These are phyloP conservation scores for Pseudococcus viburni DNA, from an alignment of 2,888 invertebrate species.

Conservation along the genomic window DNA sequence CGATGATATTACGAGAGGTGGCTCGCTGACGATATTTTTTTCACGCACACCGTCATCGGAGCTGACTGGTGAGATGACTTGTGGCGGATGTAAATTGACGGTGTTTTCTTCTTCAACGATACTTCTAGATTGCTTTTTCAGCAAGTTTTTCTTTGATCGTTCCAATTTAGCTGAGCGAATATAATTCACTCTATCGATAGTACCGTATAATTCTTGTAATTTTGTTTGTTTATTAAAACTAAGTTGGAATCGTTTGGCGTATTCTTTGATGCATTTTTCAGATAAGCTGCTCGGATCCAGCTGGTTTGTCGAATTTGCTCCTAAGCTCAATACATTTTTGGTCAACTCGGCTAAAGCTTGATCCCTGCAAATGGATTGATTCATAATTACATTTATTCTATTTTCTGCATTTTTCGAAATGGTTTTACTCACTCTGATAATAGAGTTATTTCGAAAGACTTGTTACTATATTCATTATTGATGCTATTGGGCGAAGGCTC, in stretches of 20 bases:
- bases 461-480: not conserved
- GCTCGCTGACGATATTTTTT: not conserved
- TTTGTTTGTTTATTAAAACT: constrained; percentile 44
- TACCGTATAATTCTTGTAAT: constrained; percentile 57
- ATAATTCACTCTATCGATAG: constrained; percentile 5
- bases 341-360: constrained; percentile 51
- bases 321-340: constrained; percentile 47
- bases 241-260: constrained; percentile 54
- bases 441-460: constrained; percentile 11
- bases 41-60: not conserved
- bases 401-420: no score
- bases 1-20: not conserved
- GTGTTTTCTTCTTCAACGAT: not conserved
- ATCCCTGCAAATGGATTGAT: constrained; percentile 3
- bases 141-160: constrained; percentile 47
- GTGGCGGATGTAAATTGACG: not conserved
- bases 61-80: constrained; percentile 46
- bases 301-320: not conserved
- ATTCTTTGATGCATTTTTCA: constrained; percentile 29
- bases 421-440: not conserved
- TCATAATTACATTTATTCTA: no score
- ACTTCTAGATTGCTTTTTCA: constrained; percentile 45
- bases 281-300: constrained; percentile 21
- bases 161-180: constrained; percentile 44
- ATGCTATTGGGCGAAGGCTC: not conserved